Evolutionary conservation across 2,797 vertebrate species (phyloP).

Genomic region (Carduelis carduelis): DNA sequence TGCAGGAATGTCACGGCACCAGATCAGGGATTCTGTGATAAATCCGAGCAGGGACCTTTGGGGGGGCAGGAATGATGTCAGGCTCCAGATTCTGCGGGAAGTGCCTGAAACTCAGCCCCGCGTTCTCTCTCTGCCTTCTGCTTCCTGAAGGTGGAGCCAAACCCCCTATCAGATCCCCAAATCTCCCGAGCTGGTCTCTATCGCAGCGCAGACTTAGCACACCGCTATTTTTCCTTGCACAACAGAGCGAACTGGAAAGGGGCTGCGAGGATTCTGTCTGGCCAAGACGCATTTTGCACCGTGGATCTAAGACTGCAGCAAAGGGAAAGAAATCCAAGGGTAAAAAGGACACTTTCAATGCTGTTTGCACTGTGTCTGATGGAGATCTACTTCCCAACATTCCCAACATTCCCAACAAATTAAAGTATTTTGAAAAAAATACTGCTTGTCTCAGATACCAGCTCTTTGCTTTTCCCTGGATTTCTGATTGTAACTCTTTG

Average conservation of each 20-base stretch:
- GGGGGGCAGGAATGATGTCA: neutral
- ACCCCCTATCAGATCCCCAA: conserved; percentile 47
- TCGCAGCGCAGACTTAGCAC: neutral
- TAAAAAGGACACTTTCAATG: neutral
- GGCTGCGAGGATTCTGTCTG: conserved; percentile 31
- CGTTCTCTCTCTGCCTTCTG: conserved; percentile 8
- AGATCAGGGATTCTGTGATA: neutral
- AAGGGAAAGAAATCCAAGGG: neutral
- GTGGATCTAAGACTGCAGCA: neutral
- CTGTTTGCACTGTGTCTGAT: neutral
- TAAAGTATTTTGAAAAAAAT: neutral
- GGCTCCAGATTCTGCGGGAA: neutral
- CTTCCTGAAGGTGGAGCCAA: conserved; percentile 76
- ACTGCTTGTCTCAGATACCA: neutral
- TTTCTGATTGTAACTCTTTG: neutral
- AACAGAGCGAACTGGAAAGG: neutral
- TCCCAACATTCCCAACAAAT: neutral
- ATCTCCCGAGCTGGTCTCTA: neutral
- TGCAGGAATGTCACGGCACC: neutral
- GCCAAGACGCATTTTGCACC: neutral
- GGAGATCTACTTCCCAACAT: neutral
- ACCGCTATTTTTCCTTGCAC: neutral
- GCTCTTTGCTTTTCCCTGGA: neutral
- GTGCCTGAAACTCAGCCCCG: neutral
- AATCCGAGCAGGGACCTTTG: neutral